Evolutionary conservation across 1,140 invertebrate species (phyloP), one percentile per base, ranked within the genome.

Genomic region (Calycopis cecrops): DNA sequence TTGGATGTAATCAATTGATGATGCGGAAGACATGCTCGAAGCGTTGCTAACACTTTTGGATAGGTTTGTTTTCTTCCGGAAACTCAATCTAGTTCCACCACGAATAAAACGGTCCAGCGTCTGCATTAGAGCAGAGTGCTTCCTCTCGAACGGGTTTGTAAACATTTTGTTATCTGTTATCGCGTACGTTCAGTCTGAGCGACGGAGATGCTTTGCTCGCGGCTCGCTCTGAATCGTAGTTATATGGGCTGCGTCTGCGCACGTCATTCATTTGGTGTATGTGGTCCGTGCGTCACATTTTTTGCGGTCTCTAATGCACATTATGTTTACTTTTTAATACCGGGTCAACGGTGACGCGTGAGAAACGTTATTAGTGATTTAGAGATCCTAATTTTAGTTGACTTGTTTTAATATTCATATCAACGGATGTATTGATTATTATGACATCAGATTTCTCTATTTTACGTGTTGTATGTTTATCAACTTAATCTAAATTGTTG

Each of bases 131-230:
- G 69, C 73, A 0, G 84, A 87, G 52, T 87, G 84, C 54, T 87
- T 87, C 42, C 84, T 72, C 52, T 87, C 83, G 49, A 87, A 87
- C 10, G 83, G 83, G 61, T 87, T 87, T 59, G 83, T 84, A 55
- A 71, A 87, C 83, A 87, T 86, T 35, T 9, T 57, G 9, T n/a
- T 57, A 58, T 18, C 59, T 47, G 44, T 38, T 40, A 59, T 56
- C 54, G 63, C 72, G 78, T 76, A 40, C 62, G 60, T 57, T 63
- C 67, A 47, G 58, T 55, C n/a, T 18, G 55, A 80, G 40, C 16
- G 62, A 35, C 52, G 11, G 58, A 52, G 63, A 48, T 59, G 55
- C 51, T 74, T 18, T 85, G 75, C 65, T 37, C 57, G 35, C 35
- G 59, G 55, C 53, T 28, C 52, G 60, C 51, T 48, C 65, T 59